These are phyloP conservation scores for Kryptopterus vitreolus DNA, from an alignment of 2,797 vertebrate genomes.

Conservation along the genomic window DNA sequence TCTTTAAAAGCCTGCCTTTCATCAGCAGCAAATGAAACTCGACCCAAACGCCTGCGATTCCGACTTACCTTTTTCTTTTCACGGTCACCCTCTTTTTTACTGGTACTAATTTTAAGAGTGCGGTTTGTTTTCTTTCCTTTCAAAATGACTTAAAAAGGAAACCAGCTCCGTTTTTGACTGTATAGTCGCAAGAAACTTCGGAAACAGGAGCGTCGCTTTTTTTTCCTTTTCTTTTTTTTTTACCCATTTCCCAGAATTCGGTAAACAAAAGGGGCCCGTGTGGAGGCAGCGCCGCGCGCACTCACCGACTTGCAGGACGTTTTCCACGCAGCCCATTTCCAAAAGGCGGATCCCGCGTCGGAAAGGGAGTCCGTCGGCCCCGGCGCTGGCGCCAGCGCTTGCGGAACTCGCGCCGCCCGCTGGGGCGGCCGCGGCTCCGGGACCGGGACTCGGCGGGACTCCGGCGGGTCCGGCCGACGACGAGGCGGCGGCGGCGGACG, in stretches of 20 bases:
- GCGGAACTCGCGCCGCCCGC: slow-evolving; percentile 64
- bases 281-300: slow-evolving; percentile 49
- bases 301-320: slow-evolving; percentile 98
- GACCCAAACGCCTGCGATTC: not conserved
- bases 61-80: not conserved
- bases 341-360: slow-evolving; percentile 92
- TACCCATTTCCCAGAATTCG: slow-evolving; percentile 29
- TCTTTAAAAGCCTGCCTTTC: slow-evolving; percentile 65
- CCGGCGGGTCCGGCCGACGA: slow-evolving; percentile 66
- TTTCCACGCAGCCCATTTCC: slow-evolving; percentile 95
- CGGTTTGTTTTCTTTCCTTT: too few species aligned
- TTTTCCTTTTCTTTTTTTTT: not conserved
- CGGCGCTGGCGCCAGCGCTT: slow-evolving; percentile 62
- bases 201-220: slow-evolving; percentile 8
- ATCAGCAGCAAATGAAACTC: slow-evolving; percentile 18
- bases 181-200: not conserved
- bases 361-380: slow-evolving; percentile 87
- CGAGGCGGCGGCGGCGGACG: slow-evolving; percentile 63
- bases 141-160: not conserved
- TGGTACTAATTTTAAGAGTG: not conserved
- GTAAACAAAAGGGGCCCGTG: slow-evolving; percentile 26
- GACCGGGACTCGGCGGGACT: too few species aligned
- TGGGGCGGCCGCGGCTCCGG: slow-evolving; percentile 69
- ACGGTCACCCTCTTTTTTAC: too few species aligned
- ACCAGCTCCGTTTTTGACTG: not conserved